Percentiles rank a stretch among this genome's conserved stretches.
Evolutionary conservation across 2,113 vertebrate species (phyloP).

Genomic region (Siniperca chuatsi): DNA sequence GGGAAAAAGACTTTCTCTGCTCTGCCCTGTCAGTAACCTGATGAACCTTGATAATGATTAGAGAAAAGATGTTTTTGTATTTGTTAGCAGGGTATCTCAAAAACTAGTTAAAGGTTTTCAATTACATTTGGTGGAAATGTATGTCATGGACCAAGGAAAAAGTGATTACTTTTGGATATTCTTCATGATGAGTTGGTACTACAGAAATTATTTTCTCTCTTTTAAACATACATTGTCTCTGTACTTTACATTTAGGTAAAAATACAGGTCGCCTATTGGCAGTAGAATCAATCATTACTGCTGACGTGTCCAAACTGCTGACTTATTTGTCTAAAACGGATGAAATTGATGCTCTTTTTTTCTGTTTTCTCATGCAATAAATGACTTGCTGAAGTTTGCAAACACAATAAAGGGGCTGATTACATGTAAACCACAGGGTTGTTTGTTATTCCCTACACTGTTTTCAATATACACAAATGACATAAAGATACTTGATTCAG

Average conservation of each 20-base stretch:
- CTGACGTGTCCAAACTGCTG: too few relatives aligned
- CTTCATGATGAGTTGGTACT: background rate
- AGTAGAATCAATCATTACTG: background rate
- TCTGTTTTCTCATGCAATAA: background rate
- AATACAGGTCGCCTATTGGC: background rate
- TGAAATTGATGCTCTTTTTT: background rate
- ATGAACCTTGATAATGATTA: slow-evolving; percentile 1
- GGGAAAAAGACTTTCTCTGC: background rate
- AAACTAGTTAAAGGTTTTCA: background rate
- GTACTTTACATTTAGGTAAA: background rate
- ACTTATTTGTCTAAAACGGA: background rate
- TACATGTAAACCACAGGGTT: background rate
- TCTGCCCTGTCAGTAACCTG: background rate
- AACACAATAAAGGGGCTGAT: background rate
- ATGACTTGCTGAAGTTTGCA: background rate
- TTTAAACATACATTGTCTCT: background rate
- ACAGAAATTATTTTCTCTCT: background rate
- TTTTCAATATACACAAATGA: background rate
- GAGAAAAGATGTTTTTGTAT: slow-evolving; percentile 3
- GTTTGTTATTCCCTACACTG: background rate
- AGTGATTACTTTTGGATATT: background rate
- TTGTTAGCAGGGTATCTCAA: background rate
- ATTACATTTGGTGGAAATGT: background rate
- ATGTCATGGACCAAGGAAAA: background rate
- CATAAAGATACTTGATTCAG: background rate